These are phyloP conservation scores for Lasaia peninsularis DNA, from an alignment of 1,140 invertebrate species.

Conservation along the genomic window DNA sequence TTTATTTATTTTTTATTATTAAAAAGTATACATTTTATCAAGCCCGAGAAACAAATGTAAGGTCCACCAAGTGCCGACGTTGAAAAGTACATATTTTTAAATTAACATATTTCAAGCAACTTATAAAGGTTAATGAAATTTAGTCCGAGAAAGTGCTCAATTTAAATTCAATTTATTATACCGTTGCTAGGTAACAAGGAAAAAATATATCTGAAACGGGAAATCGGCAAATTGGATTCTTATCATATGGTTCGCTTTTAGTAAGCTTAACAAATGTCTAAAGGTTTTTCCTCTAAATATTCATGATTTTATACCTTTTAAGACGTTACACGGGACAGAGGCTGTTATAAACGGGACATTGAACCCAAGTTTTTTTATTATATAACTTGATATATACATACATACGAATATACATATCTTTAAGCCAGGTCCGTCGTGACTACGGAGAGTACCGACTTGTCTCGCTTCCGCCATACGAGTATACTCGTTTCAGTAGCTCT, in stretches of 20 bases:
- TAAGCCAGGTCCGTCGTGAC: no score
- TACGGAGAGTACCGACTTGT: no score
- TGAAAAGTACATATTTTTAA: no score
- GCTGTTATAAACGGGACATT: not conserved
- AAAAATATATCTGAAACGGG: slow-evolving; percentile 6
- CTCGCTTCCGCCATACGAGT: no score
- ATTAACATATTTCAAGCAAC: not conserved
- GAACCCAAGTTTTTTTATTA: not conserved
- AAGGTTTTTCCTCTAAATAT: not conserved
- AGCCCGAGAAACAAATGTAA: no score
- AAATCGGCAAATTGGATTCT: slow-evolving; percentile 15
- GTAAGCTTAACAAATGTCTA: not conserved
- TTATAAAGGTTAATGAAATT: not conserved
- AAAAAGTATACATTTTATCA: no score
- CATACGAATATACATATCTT: no score
- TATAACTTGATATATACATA: no score
- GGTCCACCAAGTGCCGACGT: no score
- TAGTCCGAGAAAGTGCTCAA: slow-evolving; percentile 4
- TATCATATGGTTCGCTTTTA: slow-evolving; percentile 11
- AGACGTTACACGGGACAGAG: not conserved
- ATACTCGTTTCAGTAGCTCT: no score
- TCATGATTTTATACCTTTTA: not conserved
- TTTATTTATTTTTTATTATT: no score
- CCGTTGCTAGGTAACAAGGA: slow-evolving; percentile 13
- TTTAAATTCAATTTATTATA: slow-evolving; percentile 12